Conservation (phyloP, 2,797 vertebrate genomes). For the Coregonus suidteri region DNA sequence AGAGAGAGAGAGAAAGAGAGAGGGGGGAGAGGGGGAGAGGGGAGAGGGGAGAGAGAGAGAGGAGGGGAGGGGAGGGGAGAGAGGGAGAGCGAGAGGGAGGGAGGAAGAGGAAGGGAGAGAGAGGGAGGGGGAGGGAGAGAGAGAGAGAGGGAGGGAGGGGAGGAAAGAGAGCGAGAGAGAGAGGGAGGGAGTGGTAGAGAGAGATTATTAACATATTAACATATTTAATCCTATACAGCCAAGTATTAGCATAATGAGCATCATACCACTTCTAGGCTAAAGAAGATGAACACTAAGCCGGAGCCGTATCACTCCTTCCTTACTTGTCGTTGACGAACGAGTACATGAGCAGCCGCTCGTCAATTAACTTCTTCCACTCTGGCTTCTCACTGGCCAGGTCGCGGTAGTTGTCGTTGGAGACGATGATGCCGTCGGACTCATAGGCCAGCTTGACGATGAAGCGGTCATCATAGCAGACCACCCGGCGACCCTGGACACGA, state of each 20-base stretch:
- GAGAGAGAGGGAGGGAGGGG: neutral
- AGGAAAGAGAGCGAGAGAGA: neutral
- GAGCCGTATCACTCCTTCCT: constrained; percentile 46
- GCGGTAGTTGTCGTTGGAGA: constrained; percentile 94
- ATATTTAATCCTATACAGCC: neutral
- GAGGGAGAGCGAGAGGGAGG: no score
- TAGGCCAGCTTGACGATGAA: constrained; percentile 93
- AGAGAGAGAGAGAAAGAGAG: neutral
- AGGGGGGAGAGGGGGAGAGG: neutral
- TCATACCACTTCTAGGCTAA: neutral
- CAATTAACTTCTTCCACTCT: constrained; percentile 95
- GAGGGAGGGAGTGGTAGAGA: neutral
- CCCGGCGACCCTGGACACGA: constrained; percentile 87
- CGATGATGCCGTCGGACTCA: constrained; percentile 91
- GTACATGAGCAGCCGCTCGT: constrained; percentile 92
- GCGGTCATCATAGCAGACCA: constrained; percentile 92
- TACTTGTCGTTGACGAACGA: constrained; percentile 96
- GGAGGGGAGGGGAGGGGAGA: neutral
- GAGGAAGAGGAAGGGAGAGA: no score
- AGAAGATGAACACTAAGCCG: neutral
- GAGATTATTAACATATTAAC: neutral
- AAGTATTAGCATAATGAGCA: neutral
- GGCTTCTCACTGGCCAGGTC: constrained; percentile 92
- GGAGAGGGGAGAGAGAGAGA: neutral
- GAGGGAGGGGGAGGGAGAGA: no score